Percentiles rank a stretch among this genome's conserved stretches.
These are phyloP conservation scores for Ophioderma brevispina DNA, from an alignment of 35 echinoderm and acorn worm species.

Conservation along the genomic window DNA sequence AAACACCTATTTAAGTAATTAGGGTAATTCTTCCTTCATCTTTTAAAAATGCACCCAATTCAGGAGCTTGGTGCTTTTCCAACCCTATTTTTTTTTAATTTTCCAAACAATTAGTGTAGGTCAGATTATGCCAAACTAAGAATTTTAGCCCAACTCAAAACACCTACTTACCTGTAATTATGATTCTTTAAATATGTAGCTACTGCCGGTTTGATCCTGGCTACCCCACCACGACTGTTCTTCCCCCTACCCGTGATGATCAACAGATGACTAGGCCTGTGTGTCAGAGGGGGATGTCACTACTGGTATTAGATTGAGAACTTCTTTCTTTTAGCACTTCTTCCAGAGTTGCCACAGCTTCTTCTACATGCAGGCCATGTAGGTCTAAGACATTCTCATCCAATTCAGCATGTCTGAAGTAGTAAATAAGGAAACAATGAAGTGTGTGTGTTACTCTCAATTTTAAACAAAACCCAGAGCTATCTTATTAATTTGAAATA, in stretches of 20 bases:
- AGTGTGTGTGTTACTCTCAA: too few relatives aligned
- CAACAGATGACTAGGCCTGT: slow-evolving; percentile 36
- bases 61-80: too few relatives aligned
- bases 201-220: slow-evolving; percentile 71
- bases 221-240: slow-evolving; percentile 71
- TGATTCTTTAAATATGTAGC: slow-evolving; percentile 42
- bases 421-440: too few relatives aligned
- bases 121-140: too few relatives aligned
- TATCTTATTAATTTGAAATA: too few relatives aligned
- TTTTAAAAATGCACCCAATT: too few relatives aligned
- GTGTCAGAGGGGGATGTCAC: background rate
- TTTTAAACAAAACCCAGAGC: too few relatives aligned
- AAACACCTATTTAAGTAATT: too few relatives aligned
- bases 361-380: slow-evolving; percentile 77
- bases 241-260: slow-evolving; percentile 80
- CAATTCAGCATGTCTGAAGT: background rate
- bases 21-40: too few relatives aligned
- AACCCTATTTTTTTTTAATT: too few relatives aligned
- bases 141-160: too few relatives aligned
- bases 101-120: too few relatives aligned
- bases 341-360: slow-evolving; percentile 60
- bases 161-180: slow-evolving; percentile 74
- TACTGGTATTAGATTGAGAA: background rate
- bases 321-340: slow-evolving; percentile 46
- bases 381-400: slow-evolving; percentile 75